Evolutionary conservation across 2,797 vertebrate species (phyloP).

Genomic region (Clarias fuscus): DNA sequence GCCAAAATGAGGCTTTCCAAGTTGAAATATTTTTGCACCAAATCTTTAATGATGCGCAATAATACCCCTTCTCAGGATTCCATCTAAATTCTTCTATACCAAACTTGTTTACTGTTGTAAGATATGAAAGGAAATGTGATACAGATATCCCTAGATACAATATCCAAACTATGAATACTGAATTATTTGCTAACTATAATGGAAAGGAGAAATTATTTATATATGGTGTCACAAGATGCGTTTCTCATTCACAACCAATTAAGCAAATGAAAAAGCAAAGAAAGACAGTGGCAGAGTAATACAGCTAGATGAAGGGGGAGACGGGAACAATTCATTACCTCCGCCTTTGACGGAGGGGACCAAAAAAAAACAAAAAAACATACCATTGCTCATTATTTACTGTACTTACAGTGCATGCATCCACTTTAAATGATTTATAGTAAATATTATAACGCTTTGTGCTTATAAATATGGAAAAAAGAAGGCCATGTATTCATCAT

Average conservation of each 20-base stretch:
- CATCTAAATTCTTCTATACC: neutral
- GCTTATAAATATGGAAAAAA: neutral
- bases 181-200: neutral
- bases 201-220: neutral
- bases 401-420: neutral
- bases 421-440: neutral
- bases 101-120: neutral
- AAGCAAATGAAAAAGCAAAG: neutral
- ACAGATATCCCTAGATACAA: neutral
- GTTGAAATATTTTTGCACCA: neutral
- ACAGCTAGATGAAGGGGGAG: neutral
- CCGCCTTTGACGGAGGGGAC: no score
- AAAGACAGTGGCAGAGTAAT: neutral
- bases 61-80: neutral
- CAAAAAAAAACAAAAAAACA: neutral
- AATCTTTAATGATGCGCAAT: neutral
- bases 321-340: neutral
- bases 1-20: neutral
- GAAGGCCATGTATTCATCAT: neutral
- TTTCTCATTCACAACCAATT: no score
- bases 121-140: neutral
- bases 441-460: neutral
- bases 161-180: neutral
- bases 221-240: neutral
- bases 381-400: neutral